Evolutionary conservation across 2,888 invertebrate species (phyloP), one percentile per base, ranked within the genome.

Genomic region (Dynastes hyllus): DNA sequence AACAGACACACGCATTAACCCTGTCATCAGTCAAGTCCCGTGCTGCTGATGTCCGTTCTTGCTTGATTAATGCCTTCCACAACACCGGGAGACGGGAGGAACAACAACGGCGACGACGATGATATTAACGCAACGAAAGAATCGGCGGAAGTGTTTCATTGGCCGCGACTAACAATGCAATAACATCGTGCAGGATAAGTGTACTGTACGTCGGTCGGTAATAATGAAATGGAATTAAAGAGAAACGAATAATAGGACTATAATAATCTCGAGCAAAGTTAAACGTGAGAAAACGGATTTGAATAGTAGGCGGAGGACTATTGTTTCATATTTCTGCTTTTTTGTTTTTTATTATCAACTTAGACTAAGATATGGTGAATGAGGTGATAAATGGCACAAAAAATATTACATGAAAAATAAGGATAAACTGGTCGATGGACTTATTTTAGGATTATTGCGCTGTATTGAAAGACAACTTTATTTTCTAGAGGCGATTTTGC

Each of bases 1-100:
- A 69, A 69, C 69, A 50, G 50, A 69, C 69, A 69, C 69, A 69
- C 51, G n/a, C 69, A 69, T 69, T 69, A 69, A 69, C 69, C 69
- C 51, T 51, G 69, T 69, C 69, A 69, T 69, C 69, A 69, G 69
- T 69, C 69, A 69, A 69, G 69, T 69, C 53, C 66, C 8, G 51
- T 51, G 51, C 69, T 51, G 69, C 22, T 63, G 63, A 27, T 51
- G 51, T 69, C 29, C 69, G 51, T 69, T 69, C 51, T 45, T 22
- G 29, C 69, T 69, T 69, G 69, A 69, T 69, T 69, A 51, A 69
- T 69, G 69, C 32, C 51, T n/a, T 51, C 27, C 27, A 27, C 55
- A 58, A 58, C 69, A 69, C 69, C 69, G 50, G 45, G 50, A 69
- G 69, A 69, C 63, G 63, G 13, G 63, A 29, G 29, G 63, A 63